A percentile compares a stretch with the other conserved stretches of the same genome.
Conservation (phyloP, 2,113 vertebrate genomes). For the Lethenteron reissneri region DNA sequence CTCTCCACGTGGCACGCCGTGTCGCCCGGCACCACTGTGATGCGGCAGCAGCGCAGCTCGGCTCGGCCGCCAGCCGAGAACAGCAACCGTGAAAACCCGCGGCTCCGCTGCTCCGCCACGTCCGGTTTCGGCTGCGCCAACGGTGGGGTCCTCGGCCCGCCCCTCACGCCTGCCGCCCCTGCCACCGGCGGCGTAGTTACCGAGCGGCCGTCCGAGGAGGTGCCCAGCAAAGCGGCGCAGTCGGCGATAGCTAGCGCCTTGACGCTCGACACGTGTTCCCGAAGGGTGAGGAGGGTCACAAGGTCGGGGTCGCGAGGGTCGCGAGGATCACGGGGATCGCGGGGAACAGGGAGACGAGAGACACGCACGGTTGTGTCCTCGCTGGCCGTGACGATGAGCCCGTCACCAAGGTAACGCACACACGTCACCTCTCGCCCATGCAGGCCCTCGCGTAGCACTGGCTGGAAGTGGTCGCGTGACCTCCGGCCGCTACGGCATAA, state of each 20-base stretch:
- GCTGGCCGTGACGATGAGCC: conserved; percentile 43
- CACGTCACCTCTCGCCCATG: conserved; percentile 57
- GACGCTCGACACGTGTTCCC: conserved; percentile 67
- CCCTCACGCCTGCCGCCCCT: conserved; percentile 13
- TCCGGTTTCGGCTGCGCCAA: no score
- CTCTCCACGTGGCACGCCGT: conserved; percentile 51
- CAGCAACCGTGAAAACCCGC: conserved; percentile 21
- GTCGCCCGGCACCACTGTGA: conserved; percentile 15
- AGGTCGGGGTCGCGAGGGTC: not conserved
- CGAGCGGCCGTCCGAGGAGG: no score
- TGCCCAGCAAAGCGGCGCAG: no score
- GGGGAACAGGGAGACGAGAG: conserved; percentile 22
- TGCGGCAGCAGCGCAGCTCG: conserved; percentile 50
- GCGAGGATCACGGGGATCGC: conserved; percentile 9
- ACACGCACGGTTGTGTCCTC: conserved; percentile 55
- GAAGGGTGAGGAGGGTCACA: conserved; percentile 32
- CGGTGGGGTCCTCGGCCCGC: not conserved
- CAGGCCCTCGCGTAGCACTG: conserved; percentile 38
- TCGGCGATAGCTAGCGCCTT: conserved; percentile 25
- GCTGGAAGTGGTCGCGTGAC: conserved; percentile 12
- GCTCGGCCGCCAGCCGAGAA: conserved; percentile 70
- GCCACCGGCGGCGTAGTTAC: not conserved
- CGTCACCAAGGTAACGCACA: conserved; percentile 33
- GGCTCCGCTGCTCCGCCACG: not conserved
- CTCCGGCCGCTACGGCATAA: conserved; percentile 15